These are phyloP conservation scores for Diplolepis rosae DNA, from an alignment of 2,888 invertebrate genomes.

Conservation along the genomic window DNA sequence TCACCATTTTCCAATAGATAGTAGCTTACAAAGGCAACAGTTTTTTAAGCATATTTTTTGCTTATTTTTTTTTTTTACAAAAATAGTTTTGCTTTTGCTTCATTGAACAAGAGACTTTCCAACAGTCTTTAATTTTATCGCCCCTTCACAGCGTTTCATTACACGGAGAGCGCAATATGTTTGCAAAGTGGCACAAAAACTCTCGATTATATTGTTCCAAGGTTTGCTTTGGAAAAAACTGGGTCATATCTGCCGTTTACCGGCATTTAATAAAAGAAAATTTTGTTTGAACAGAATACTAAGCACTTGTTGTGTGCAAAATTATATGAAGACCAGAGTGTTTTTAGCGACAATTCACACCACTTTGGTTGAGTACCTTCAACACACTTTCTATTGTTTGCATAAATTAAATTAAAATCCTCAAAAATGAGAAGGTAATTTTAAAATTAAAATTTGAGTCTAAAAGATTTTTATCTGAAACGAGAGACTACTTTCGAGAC, in stretches of 20 bases:
- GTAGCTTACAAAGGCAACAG: neutral
- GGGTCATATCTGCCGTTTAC: constrained; percentile 23
- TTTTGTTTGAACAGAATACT: constrained; percentile 1
- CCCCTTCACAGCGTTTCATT: neutral
- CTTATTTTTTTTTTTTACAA: neutral
- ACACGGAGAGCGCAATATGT: constrained; percentile 27
- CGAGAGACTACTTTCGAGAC: no score
- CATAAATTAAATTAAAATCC: no score
- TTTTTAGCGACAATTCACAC: constrained; percentile 16
- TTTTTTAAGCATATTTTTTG: neutral
- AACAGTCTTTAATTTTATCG: constrained; percentile 24
- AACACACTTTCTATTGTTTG: no score
- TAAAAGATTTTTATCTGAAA: no score
- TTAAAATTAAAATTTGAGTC: no score
- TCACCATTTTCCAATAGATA: no score
- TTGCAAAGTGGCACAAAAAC: constrained; percentile 28
- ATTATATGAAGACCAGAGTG: constrained; percentile 11
- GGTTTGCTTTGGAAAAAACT: constrained; percentile 29
- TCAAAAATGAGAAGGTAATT: no score
- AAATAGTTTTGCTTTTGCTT: neutral
- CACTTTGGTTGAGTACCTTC: constrained; percentile 17
- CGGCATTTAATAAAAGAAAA: constrained; percentile 26
- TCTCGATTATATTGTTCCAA: constrained; percentile 26
- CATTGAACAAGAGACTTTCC: neutral
- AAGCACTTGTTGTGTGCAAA: constrained; percentile 19